Evolutionary conservation across 1,140 invertebrate genomes (phyloP).

Genomic region (Diachasmimorpha longicaudata): DNA sequence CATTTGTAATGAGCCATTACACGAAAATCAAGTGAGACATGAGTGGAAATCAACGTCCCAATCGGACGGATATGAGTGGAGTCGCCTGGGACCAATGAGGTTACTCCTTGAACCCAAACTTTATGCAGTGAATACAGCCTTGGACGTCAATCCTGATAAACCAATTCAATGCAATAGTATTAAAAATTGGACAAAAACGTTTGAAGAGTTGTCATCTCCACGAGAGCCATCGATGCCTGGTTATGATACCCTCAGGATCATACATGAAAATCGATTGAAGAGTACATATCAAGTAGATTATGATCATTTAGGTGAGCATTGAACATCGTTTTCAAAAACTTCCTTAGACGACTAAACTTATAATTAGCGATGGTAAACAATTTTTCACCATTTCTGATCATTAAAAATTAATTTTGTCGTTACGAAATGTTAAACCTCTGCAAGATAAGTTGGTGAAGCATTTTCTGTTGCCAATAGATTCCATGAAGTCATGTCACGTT

Average conservation of each 20-base stretch:
- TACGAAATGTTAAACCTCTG: too few species aligned
- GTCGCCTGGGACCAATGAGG: conserved; percentile 60
- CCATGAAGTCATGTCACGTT: too few species aligned
- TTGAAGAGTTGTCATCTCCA: neutral
- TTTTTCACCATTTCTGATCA: too few species aligned
- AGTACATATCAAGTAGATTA: conserved; percentile 68
- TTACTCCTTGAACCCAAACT: conserved; percentile 66
- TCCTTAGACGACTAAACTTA: too few species aligned
- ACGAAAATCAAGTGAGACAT: conserved; percentile 50
- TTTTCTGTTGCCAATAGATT: too few species aligned
- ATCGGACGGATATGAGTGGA: conserved; percentile 55
- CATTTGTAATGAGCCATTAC: conserved; percentile 43
- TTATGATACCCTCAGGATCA: conserved; percentile 62
- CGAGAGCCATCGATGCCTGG: conserved; percentile 56
- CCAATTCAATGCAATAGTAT: conserved; percentile 40
- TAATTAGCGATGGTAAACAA: too few species aligned
- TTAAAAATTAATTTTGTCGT: too few species aligned
- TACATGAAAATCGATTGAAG: conserved; percentile 65
- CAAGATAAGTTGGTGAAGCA: too few species aligned
- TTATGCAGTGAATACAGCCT: conserved; percentile 63
- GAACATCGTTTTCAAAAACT: too few species aligned
- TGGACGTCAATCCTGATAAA: conserved; percentile 61
- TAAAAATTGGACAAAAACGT: neutral
- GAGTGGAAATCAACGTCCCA: neutral
- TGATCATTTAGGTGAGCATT: conserved; percentile 58